A percentile compares a stretch with the other conserved stretches of the same genome.
phyloP scores from a whole-genome alignment of 2,113 vertebrate species.

The Myotis davidii region DNA sequence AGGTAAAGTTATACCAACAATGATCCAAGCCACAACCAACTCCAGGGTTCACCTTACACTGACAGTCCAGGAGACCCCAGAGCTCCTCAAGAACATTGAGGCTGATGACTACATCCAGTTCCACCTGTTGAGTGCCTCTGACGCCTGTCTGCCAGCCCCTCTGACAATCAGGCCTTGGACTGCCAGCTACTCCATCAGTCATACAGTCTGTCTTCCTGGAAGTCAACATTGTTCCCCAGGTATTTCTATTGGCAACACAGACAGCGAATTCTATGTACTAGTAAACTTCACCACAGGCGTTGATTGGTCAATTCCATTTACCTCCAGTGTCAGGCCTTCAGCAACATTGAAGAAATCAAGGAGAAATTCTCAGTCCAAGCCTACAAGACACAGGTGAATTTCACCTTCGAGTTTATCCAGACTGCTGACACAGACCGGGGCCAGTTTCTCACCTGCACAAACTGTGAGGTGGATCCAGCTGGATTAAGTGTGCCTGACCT shows the following conservation, averaged over 20 bases:
- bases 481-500: not conserved
- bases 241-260: slow-evolving; percentile 93
- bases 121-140: not conserved
- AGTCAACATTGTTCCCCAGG: slow-evolving; percentile 77
- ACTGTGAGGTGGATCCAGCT: slow-evolving; percentile 80
- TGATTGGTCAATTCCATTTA: slow-evolving; percentile 87
- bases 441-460: slow-evolving; percentile 88
- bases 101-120: not conserved
- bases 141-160: not conserved
- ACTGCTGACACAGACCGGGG: slow-evolving; percentile 87
- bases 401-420: slow-evolving; percentile 92
- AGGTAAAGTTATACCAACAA: slow-evolving; percentile 91
- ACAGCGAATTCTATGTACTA: slow-evolving; percentile 90
- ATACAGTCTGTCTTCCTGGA: not conserved
- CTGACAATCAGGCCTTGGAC: not conserved
- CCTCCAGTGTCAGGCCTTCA: slow-evolving; percentile 84
- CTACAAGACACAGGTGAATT: slow-evolving; percentile 88
- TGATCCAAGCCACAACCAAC: slow-evolving; percentile 89
- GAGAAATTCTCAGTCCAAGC: slow-evolving; percentile 91
- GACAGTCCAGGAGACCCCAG: slow-evolving; percentile 84
- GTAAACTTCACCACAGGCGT: slow-evolving; percentile 86
- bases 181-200: not conserved
- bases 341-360: slow-evolving; percentile 92
- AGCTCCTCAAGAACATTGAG: not conserved
- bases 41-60: slow-evolving; percentile 92